phyloP scores from a whole-genome alignment of 2,797 vertebrate genomes.

The Loriculus beryllinus region DNA sequence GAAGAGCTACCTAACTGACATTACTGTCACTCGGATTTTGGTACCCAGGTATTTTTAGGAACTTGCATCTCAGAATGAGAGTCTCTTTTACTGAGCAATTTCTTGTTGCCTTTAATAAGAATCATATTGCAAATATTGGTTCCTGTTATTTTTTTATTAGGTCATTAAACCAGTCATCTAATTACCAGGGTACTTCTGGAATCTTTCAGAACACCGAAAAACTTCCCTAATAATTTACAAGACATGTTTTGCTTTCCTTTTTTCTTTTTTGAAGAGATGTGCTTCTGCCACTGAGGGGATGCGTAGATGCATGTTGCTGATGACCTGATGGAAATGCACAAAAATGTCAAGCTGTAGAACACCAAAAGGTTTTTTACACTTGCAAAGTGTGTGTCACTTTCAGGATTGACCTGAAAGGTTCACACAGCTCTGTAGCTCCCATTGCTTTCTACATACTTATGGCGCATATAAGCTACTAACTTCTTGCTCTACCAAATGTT shows the following conservation, averaged over 20 bases:
- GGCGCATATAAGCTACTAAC: not conserved
- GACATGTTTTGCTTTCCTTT: not conserved
- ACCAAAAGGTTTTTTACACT: not conserved
- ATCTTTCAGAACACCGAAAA: not conserved
- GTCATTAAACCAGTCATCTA: not conserved
- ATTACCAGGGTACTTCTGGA: not conserved
- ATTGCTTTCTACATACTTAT: not conserved
- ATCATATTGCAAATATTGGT: not conserved
- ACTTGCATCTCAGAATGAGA: not conserved
- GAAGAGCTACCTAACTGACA: not conserved
- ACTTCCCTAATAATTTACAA: not conserved
- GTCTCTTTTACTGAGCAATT: not conserved
- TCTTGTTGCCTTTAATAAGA: not conserved
- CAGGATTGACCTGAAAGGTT: not conserved
- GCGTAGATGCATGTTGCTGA: fast-evolving
- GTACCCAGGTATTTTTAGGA: not conserved
- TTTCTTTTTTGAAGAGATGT: not conserved
- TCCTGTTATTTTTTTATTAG: not conserved
- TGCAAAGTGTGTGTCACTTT: not conserved
- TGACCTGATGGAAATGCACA: not conserved
- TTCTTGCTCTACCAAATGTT: not conserved
- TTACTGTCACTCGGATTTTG: not conserved
- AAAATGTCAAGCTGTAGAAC: not conserved
- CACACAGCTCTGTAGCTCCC: not conserved
- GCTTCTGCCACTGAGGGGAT: not conserved